These are phyloP conservation scores for Deilephila elpenor DNA, from an alignment of 2,888 invertebrate species.

Conservation along the genomic window DNA sequence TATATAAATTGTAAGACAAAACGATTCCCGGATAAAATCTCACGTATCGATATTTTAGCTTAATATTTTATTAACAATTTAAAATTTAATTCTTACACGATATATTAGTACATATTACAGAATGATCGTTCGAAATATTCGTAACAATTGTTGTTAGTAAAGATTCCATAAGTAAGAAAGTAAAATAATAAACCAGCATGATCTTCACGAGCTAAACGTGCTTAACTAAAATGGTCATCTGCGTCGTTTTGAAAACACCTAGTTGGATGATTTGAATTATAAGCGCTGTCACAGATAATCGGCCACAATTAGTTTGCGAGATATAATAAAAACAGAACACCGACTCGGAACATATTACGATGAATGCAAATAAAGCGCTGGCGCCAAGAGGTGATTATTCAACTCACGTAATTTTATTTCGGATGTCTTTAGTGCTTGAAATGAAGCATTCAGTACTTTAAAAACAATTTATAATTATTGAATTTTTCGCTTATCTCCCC, in stretches of 20 bases:
- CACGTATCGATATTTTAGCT: too few species aligned
- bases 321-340: constrained; percentile 33
- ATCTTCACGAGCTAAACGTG: not conserved
- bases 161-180: too few species aligned
- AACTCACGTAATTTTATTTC: constrained; percentile 34
- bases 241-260: not conserved
- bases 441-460: constrained; percentile 18
- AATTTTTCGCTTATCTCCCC: not conserved
- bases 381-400: constrained; percentile 39
- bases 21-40: not conserved
- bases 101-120: too few species aligned
- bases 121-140: too few species aligned
- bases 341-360: constrained; percentile 20
- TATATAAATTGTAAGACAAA: not conserved
- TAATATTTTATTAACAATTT: too few species aligned
- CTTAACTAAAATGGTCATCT: constrained; percentile 11
- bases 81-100: too few species aligned
- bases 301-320: constrained; percentile 28
- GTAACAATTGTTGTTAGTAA: too few species aligned
- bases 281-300: constrained; percentile 28
- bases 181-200: too few species aligned
- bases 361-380: constrained; percentile 40
- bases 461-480: constrained; percentile 29
- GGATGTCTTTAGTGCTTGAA: constrained; percentile 26
- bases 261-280: constrained; percentile 20